Conservation (phyloP, 2,888 invertebrate genomes). For the Atethmia centrago region DNA sequence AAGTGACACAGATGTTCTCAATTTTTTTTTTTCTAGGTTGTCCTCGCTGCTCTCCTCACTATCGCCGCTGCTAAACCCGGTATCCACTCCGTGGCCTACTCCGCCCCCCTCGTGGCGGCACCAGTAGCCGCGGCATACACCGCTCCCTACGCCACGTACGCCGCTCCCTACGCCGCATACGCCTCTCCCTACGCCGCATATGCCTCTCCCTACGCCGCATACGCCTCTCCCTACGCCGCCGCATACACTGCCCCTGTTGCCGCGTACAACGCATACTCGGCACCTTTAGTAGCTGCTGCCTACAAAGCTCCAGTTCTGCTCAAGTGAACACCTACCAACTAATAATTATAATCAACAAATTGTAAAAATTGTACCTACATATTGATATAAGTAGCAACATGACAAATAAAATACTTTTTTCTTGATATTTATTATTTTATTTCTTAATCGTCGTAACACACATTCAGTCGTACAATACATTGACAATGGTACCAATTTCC, state of each 20-base stretch:
- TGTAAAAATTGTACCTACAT: slow-evolving; percentile 45
- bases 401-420: slow-evolving; percentile 38
- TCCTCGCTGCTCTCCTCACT: slow-evolving; percentile 81
- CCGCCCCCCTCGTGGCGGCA: slow-evolving; percentile 70
- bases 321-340: slow-evolving; percentile 55
- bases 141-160: slow-evolving; percentile 67
- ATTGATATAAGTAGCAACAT: slow-evolving; percentile 42
- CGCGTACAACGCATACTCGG: slow-evolving; percentile 66
- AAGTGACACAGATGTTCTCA: background rate
- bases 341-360: slow-evolving; percentile 2
- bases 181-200: slow-evolving; percentile 71
- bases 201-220: slow-evolving; percentile 73
- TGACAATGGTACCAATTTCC: no score
- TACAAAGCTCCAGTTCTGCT: slow-evolving; percentile 71
- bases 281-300: slow-evolving; percentile 65
- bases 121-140: slow-evolving; percentile 55
- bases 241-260: slow-evolving; percentile 71
- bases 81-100: slow-evolving; percentile 76
- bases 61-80: slow-evolving; percentile 86
- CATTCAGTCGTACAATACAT: background rate
- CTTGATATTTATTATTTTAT: background rate
- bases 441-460: background rate
- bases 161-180: slow-evolving; percentile 75
- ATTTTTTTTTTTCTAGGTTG: slow-evolving; percentile 72
- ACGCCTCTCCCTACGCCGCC: slow-evolving; percentile 72